Percentiles rank a stretch among this genome's conserved stretches.
Evolutionary conservation across 1,140 invertebrate genomes (phyloP).

Genomic region (Drosophila equinoxialis): DNA sequence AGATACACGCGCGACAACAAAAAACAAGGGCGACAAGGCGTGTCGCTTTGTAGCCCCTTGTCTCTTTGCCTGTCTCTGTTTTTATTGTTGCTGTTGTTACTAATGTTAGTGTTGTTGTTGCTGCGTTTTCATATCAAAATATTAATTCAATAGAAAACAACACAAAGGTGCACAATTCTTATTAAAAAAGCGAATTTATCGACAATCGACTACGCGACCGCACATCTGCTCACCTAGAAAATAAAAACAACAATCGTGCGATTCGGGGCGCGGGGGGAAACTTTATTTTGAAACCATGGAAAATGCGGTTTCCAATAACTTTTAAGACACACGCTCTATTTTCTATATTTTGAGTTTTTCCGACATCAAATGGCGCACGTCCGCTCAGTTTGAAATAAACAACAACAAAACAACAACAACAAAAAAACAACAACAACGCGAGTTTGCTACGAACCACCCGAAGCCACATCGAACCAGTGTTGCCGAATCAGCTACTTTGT

Average conservation of each 20-base stretch:
- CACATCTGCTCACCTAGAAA: not conserved
- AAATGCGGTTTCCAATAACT: no score
- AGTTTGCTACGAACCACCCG: no score
- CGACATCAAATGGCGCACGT: no score
- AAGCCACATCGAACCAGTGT: no score
- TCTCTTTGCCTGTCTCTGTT: not conserved
- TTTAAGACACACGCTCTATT: no score
- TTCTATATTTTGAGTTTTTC: no score
- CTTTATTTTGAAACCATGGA: no score
- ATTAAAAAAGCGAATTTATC: not conserved
- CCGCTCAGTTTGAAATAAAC: no score
- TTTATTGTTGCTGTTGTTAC: not conserved
- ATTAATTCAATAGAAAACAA: not conserved
- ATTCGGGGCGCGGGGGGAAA: no score
- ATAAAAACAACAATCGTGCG: not conserved
- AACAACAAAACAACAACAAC: no score
- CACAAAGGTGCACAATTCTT: slow-evolving; percentile 8
- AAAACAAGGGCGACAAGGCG: slow-evolving; percentile 31
- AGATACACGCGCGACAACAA: slow-evolving; percentile 27
- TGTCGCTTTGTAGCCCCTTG: slow-evolving; percentile 14
- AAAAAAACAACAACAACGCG: no score
- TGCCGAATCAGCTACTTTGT: no score
- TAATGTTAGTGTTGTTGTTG: not conserved
- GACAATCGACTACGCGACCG: not conserved
- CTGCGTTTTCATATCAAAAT: not conserved